Evolutionary conservation across 2,113 vertebrate genomes (phyloP), one percentile per base, ranked within the genome.

Genomic region (Xiphias gladius): DNA sequence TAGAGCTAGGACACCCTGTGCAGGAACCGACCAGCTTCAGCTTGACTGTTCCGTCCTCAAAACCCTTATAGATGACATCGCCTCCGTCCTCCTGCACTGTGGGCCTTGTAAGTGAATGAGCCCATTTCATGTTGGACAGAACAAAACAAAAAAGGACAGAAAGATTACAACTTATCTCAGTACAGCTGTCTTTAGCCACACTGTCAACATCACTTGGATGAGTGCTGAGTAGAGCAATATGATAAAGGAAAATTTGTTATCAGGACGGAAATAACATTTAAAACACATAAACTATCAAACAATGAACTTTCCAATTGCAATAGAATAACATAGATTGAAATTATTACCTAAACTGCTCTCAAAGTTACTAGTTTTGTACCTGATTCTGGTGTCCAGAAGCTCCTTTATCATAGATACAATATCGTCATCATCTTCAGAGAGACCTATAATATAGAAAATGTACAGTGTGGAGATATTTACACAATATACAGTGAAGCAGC

Each of bases 31-130:
- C 92, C 66, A 96, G 85, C 85, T 96, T 96, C 75, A 96, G 85
- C 84, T 96, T 95, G 48, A 96, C 96, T 0, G 91, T 93, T 7
- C 96, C 95, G 0, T 95, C 90, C 30, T 95, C 93, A 88, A 96
- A 96, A 26, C 96, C 95, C 61, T 96, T 96, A 69, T 89, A 96
- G 89, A 96, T 94, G 39, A 96, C 89, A 57, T 96, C 96, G 0
- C 96, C 96, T 30, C 96, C 96, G 72, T 96, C 96, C 65, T 96
- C 96, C 82, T 96, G 95, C 62, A 96, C 95, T 14, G 95, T 96
- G 6, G 95, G 95, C 82, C 96, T 96, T 80, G 46, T 39, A 71
- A 72, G 54, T 35, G 24, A 84, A 37, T 46, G n/a, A 7, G n/a
- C 70, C 35, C 4, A 63, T 7, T 28, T 59, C 22, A 73, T 8